These are phyloP conservation scores for Dipodomys spectabilis DNA, from an alignment of 2,113 vertebrate genomes.

Conservation along the genomic window DNA sequence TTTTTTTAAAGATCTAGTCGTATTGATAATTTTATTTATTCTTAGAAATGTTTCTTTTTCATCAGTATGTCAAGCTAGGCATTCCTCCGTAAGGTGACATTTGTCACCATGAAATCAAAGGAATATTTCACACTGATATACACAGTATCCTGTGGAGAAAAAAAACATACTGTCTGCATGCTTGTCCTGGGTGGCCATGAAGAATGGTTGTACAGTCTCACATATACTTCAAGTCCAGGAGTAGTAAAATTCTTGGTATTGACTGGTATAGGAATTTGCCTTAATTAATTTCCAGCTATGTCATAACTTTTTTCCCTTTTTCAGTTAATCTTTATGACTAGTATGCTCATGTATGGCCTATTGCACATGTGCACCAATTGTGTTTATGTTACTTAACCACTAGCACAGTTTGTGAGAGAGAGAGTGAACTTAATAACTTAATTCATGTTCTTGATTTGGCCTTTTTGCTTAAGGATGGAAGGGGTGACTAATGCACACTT, in stretches of 20 bases:
- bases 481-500: no score
- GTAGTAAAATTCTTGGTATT: background rate
- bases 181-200: background rate
- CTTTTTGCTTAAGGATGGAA: no score
- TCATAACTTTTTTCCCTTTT: background rate
- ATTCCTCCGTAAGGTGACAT: background rate
- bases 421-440: no score
- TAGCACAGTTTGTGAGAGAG: no score
- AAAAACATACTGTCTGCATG: background rate
- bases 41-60: slow-evolving; percentile 17
- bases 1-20: background rate
- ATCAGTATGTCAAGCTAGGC: slow-evolving; percentile 12
- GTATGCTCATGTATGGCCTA: background rate
- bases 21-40: slow-evolving; percentile 13
- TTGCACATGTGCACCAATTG: background rate
- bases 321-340: slow-evolving; percentile 28
- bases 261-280: background rate
- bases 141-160: background rate
- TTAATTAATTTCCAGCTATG: background rate
- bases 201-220: background rate
- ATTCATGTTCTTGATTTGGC: no score
- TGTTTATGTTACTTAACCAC: background rate
- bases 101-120: background rate
- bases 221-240: background rate
- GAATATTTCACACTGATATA: background rate